phyloP scores from a whole-genome alignment of 2,797 vertebrate genomes.

The Acrossocheilus fasciatus region DNA sequence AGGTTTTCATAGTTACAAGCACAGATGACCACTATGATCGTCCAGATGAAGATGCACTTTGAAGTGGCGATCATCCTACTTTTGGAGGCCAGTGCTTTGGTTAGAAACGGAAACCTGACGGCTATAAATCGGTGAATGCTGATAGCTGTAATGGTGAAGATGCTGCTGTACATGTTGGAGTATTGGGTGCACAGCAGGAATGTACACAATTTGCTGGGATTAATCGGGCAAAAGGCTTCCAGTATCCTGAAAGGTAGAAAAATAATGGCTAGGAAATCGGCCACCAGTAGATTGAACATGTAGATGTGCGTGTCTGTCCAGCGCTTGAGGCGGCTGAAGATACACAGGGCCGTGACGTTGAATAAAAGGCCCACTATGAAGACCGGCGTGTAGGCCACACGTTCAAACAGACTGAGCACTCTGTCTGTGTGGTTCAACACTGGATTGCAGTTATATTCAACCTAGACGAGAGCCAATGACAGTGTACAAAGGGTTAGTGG shows the following conservation, averaged over 20 bases:
- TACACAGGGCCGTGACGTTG: constrained; percentile 67
- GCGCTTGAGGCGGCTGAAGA: constrained; percentile 60
- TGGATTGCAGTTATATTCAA: constrained; percentile 20
- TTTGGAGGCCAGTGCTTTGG: constrained; percentile 60
- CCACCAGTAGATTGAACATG: constrained; percentile 74
- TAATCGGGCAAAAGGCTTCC: constrained; percentile 59
- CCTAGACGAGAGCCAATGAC: background rate
- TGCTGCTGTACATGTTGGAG: constrained; percentile 81
- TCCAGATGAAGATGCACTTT: constrained; percentile 73
- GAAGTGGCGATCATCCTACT: constrained; percentile 58
- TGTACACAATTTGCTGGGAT: constrained; percentile 50
- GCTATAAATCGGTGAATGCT: constrained; percentile 73
- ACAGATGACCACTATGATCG: constrained; percentile 13
- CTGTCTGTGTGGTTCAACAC: rapidly evolving
- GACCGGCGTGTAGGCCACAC: constrained; percentile 64
- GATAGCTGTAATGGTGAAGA: constrained; percentile 74
- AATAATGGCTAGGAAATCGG: constrained; percentile 76
- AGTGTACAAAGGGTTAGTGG: background rate
- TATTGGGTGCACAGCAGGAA: constrained; percentile 70
- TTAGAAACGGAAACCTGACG: constrained; percentile 71
- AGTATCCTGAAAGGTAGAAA: constrained; percentile 79
- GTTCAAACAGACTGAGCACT: background rate
- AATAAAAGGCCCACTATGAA: constrained; percentile 71
- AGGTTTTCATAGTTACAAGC: background rate
- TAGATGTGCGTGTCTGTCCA: constrained; percentile 78